Base-by-base conservation (phyloP, 1,140 invertebrate species). In the Ephestia elutella region DNA sequence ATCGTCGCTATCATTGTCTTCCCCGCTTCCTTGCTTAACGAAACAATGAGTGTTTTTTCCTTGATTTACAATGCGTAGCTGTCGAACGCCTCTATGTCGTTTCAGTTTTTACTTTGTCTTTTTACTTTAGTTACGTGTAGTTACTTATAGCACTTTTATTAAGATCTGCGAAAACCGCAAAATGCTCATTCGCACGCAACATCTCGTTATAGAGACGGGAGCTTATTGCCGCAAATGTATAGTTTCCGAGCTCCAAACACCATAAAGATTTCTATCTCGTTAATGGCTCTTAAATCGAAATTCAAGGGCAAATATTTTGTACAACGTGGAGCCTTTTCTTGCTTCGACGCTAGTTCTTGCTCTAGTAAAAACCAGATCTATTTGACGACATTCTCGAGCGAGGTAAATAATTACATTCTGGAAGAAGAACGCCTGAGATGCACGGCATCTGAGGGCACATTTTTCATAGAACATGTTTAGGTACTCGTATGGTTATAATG, bases 401-500 rank as follows among this genome's bases (percentile, higher is more conserved):
- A 56, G 61, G 65, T 67, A 74, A 68, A 76, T 76, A 72, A 76
- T 71, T 73, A 63, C 62, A 70, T 73, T 74, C 69, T 66, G 66
- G 38, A 64, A 66, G 66, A 70, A 70, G 54, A 56, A 69, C 59
- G 65, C 51, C 32, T 25, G 32, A 56, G 56, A 67, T 57, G 65
- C 35, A 38, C 19, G 21, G 35, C 56, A 61, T 49, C 62, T 49
- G 60, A 57, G 60, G 59, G 54, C 55, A 75, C 69, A 78, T 77
- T 85, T 80, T 75, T 78, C 73, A 70, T 74, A 73, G 65, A 61
- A 57, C 50, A 44, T 44, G 66, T 74, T 82, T 75, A 81, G 69
- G 67, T 77, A 75, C 68, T 71, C 78, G 68, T 81, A 82, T 77
- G 80, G 77, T 80, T 84, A 84, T 83, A 86, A 71, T 75, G 76